Evolutionary conservation across 2,113 vertebrate genomes (phyloP).

Genomic region (Tachycineta bicolor): DNA sequence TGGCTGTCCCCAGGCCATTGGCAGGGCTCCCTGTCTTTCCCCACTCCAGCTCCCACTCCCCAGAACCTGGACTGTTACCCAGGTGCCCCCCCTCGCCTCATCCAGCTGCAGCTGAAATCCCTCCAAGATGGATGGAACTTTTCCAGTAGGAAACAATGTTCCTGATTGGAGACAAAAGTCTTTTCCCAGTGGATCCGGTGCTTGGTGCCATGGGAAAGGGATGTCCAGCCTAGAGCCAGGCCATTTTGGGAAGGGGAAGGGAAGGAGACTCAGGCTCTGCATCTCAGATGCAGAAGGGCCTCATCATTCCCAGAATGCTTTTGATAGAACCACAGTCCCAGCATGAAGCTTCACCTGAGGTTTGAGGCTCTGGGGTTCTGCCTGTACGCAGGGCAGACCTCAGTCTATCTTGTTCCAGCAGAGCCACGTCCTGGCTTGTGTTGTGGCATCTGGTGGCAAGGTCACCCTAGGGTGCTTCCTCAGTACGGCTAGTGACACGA

Average conservation of each 20-base stretch:
- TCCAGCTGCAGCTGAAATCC: constrained; percentile 23
- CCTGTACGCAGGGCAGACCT: not conserved
- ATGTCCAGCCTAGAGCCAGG: not conserved
- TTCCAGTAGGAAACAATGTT: constrained; percentile 44
- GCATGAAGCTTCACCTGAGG: not conserved
- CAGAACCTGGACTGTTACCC: not conserved
- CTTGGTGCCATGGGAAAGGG: not conserved
- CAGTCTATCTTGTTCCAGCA: not conserved
- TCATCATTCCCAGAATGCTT: not conserved
- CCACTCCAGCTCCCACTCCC: not conserved
- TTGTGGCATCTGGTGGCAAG: not conserved
- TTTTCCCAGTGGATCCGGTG: not conserved
- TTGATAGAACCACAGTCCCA: not conserved
- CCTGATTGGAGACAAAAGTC: constrained; percentile 31
- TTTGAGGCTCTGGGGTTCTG: not conserved
- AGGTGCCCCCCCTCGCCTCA: not conserved
- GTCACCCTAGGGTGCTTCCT: not conserved
- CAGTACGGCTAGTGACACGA: not conserved
- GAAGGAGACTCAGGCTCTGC: not conserved
- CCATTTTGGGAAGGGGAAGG: not conserved
- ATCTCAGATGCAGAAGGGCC: not conserved
- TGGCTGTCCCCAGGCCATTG: not conserved
- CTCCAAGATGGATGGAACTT: constrained; percentile 30
- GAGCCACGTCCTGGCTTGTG: not conserved
- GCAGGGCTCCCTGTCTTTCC: not conserved